These are phyloP conservation scores for Bolborhynchus lineola DNA, from an alignment of 2,113 vertebrate species.

Conservation along the genomic window DNA sequence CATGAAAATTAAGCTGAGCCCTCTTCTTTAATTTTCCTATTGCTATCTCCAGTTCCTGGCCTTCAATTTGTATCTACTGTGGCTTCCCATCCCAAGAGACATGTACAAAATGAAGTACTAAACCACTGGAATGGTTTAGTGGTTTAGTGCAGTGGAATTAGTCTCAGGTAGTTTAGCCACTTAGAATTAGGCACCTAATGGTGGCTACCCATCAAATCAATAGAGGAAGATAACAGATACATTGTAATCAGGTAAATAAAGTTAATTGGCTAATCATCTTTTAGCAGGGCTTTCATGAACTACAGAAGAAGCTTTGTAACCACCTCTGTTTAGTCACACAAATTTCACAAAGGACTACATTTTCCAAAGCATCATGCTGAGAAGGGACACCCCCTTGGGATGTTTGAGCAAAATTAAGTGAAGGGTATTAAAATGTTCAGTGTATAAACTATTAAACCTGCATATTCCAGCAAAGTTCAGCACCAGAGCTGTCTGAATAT, in stretches of 20 bases:
- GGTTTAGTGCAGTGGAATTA: background rate
- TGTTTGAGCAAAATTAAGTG: background rate
- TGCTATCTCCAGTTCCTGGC: background rate
- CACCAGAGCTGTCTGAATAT: background rate
- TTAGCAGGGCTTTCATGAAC: background rate
- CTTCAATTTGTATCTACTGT: background rate
- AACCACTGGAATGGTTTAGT: background rate
- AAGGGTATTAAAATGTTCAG: background rate
- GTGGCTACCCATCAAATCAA: background rate
- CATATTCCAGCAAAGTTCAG: background rate
- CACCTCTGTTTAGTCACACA: background rate
- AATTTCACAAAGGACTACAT: background rate
- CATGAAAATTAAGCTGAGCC: background rate
- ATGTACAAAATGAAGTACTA: background rate
- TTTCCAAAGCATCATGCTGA: background rate
- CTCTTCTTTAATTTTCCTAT: background rate
- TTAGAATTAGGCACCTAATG: background rate
- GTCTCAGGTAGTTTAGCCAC: background rate
- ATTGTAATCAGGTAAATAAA: background rate
- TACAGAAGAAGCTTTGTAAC: background rate
- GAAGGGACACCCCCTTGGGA: background rate
- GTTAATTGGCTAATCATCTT: background rate
- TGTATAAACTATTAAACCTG: background rate
- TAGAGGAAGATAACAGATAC: background rate
- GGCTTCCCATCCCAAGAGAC: background rate